Conservation (phyloP, 1,140 invertebrate species). For the Calephelis nemesis region DNA sequence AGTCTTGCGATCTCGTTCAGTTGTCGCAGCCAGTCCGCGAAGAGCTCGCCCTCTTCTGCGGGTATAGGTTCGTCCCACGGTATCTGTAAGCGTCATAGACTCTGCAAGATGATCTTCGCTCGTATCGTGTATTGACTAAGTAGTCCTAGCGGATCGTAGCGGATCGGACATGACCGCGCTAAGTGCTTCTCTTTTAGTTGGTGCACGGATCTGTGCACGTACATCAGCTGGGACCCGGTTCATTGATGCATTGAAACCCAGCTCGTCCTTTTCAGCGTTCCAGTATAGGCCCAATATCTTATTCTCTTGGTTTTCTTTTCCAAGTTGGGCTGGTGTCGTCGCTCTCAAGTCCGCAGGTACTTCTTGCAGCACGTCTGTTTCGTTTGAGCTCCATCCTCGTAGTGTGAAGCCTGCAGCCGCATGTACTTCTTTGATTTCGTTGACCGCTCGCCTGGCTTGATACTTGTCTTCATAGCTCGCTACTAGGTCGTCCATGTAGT, state of each 20-base stretch:
- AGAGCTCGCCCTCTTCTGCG: too few relatives aligned
- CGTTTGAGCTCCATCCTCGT: constrained; percentile 7
- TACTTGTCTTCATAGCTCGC: constrained; percentile 19
- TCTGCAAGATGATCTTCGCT: constrained; percentile 42
- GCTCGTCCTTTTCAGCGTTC: neutral
- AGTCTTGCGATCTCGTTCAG: too few relatives aligned
- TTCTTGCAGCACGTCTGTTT: neutral
- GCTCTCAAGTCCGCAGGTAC: neutral
- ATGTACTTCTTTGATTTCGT: constrained; percentile 18
- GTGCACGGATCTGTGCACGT: neutral
- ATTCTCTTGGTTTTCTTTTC: neutral
- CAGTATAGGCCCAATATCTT: neutral
- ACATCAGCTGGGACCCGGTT: constrained; percentile 16
- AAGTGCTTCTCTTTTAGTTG: constrained; percentile 42
- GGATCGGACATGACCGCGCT: constrained; percentile 44
- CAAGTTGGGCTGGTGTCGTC: neutral
- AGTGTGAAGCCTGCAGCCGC: constrained; percentile 8
- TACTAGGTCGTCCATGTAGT: constrained; percentile 39
- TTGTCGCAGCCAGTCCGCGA: too few relatives aligned
- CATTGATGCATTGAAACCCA: constrained; percentile 16
- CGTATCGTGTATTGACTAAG: constrained; percentile 17
- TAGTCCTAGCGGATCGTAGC: constrained; percentile 41
- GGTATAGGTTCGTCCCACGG: too few relatives aligned
- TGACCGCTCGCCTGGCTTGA: neutral
- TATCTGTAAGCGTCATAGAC: too few relatives aligned